These are phyloP conservation scores for Pseudomugil gertrudae DNA, from an alignment of 2,797 vertebrate genomes.

Conservation along the genomic window DNA sequence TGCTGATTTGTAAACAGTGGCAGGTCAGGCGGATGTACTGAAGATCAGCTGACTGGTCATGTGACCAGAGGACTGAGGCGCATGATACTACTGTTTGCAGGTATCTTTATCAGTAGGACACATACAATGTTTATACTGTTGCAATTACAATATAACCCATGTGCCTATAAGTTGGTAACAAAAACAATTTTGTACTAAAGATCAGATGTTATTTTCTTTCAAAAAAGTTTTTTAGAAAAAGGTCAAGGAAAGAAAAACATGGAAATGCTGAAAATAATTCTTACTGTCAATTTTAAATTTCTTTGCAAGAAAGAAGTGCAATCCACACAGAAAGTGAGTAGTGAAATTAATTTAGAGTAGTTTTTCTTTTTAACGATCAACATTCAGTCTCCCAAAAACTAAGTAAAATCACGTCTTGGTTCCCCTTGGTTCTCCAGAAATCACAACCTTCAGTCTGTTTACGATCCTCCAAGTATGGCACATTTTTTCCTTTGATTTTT, in stretches of 20 bases:
- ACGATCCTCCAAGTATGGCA: background rate
- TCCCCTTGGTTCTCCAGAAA: background rate
- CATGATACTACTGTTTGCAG: background rate
- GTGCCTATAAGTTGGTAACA: background rate
- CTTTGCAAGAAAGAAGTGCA: background rate
- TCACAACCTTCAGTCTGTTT: background rate
- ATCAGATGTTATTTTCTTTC: background rate
- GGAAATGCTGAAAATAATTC: too few relatives aligned
- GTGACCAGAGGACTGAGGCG: conserved; percentile 59
- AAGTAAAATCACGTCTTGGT: background rate
- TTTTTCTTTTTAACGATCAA: too few relatives aligned
- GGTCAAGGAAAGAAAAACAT: too few relatives aligned
- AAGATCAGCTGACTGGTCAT: conserved; percentile 78
- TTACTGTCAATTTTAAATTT: background rate
- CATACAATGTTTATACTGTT: background rate
- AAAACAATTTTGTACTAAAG: background rate
- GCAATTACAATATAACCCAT: background rate
- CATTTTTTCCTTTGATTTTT: background rate
- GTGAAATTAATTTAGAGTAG: background rate
- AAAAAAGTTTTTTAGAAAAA: background rate
- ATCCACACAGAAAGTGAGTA: background rate
- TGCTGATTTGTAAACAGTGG: conserved; percentile 80
- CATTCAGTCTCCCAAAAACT: too few relatives aligned
- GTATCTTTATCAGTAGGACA: background rate
- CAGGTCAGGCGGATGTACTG: conserved; percentile 77